Percentiles rank a stretch among this genome's conserved stretches.
Conservation (phyloP, 1,140 invertebrate species). For the Drosophila bocki region DNA sequence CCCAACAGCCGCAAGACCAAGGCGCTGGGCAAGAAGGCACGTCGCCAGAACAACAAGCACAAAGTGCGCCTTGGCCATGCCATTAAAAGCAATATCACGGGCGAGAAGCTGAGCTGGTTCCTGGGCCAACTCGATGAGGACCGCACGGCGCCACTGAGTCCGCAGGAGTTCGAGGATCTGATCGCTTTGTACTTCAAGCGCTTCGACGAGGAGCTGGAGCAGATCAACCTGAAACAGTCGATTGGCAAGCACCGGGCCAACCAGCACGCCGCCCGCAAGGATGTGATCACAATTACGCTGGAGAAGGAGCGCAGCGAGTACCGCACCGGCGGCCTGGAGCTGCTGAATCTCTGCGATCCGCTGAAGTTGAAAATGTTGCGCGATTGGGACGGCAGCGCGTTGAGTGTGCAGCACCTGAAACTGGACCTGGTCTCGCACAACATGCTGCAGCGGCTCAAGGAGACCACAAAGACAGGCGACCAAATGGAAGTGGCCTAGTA, state of each 20-base stretch:
- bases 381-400: constrained; percentile 82
- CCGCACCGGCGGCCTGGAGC: constrained; percentile 88
- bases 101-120: constrained; percentile 91
- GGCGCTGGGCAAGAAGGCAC: constrained; percentile 88
- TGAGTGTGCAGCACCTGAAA: constrained; percentile 83
- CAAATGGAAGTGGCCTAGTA: constrained; percentile 57
- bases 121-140: constrained; percentile 87
- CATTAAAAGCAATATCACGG: constrained; percentile 89
- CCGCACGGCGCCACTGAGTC: constrained; percentile 86
- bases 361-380: constrained; percentile 70
- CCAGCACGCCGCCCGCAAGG: constrained; percentile 91
- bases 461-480: not conserved
- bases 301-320: constrained; percentile 90
- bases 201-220: constrained; percentile 91
- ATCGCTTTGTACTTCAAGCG: constrained; percentile 87
- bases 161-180: constrained; percentile 87
- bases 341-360: constrained; percentile 81
- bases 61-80: constrained; percentile 88
- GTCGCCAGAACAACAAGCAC: constrained; percentile 88
- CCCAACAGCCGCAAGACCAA: constrained; percentile 92
- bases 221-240: constrained; percentile 91
- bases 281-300: constrained; percentile 90
- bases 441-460: constrained; percentile 72
- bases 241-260: constrained; percentile 88
- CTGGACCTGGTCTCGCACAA: constrained; percentile 76